Evolutionary conservation across 2,888 invertebrate species (phyloP).

Genomic region (Sycophila texana): DNA sequence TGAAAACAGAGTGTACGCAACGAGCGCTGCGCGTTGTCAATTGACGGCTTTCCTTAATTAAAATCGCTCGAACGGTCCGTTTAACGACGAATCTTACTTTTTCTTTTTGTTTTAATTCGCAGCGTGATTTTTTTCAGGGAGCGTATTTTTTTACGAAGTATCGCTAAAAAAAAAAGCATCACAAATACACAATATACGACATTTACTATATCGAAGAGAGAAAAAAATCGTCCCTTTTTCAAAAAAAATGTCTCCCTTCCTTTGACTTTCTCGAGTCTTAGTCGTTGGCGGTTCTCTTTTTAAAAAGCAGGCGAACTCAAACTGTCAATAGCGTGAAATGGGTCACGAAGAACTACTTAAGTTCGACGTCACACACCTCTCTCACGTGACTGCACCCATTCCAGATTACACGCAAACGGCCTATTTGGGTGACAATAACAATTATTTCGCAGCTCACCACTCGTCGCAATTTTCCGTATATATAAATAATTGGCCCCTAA

Average conservation of each 20-base stretch:
- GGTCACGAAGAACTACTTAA: slow-evolving; percentile 41
- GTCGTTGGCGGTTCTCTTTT: slow-evolving; percentile 18
- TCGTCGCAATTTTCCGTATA: neutral
- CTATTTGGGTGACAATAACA: too few relatives aligned
- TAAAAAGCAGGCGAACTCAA: slow-evolving; percentile 21
- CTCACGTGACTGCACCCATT: slow-evolving; percentile 31
- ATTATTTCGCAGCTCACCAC: too few relatives aligned
- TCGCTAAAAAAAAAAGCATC: neutral
- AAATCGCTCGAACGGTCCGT: neutral
- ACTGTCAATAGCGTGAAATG: slow-evolving; percentile 43
- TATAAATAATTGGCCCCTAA: slow-evolving; percentile 2
- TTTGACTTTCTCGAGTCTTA: neutral
- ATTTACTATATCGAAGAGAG: neutral
- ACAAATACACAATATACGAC: too few relatives aligned
- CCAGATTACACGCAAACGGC: neutral
- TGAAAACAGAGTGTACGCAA: neutral
- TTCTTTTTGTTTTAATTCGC: neutral
- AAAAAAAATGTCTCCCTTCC: too few relatives aligned
- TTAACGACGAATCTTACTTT: neutral
- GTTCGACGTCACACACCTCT: slow-evolving; percentile 27
- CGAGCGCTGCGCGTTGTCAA: slow-evolving; percentile 1
- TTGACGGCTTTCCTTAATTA: neutral
- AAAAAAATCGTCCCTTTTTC: neutral
- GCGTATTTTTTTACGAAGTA: neutral
- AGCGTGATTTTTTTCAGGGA: neutral